Percentiles rank a stretch among this genome's conserved stretches.
Conservation (phyloP, 2,888 invertebrate species). For the Eupeodes luniger region DNA sequence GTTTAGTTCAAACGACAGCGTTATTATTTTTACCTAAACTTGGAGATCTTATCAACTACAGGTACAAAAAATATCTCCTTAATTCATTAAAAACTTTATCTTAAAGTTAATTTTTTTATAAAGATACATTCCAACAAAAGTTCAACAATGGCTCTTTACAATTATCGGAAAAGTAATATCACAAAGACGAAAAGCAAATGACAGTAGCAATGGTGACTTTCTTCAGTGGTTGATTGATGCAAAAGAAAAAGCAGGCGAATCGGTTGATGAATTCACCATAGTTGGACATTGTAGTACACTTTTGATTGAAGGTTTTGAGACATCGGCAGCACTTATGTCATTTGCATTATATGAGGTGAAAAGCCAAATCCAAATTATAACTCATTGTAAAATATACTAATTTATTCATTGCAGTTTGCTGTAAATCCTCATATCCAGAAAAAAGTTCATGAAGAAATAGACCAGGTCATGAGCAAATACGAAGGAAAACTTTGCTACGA, state of each 20-base stretch:
- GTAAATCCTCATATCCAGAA: conserved; percentile 76
- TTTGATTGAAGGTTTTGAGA: conserved; percentile 80
- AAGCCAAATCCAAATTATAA: no score
- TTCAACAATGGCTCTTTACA: conserved; percentile 78
- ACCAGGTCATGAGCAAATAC: conserved; percentile 75
- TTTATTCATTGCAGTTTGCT: conserved; percentile 40
- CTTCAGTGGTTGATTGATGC: conserved; percentile 79
- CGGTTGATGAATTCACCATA: conserved; percentile 73
- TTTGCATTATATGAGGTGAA: conserved; percentile 79
- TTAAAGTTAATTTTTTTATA: neutral
- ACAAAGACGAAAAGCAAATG: conserved; percentile 46
- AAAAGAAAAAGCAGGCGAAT: conserved; percentile 75
- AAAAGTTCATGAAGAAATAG: conserved; percentile 78
- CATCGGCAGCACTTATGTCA: conserved; percentile 80
- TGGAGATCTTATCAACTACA: conserved; percentile 77
- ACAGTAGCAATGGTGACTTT: conserved; percentile 72
- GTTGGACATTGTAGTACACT: conserved; percentile 80
- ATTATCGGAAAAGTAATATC: conserved; percentile 76
- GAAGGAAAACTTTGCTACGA: conserved; percentile 75
- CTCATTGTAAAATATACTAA: no score
- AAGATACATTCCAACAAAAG: conserved; percentile 78
- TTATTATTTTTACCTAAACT: conserved; percentile 79
- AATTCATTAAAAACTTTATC: neutral
- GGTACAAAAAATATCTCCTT: conserved; percentile 71
- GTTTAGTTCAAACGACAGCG: conserved; percentile 78